A percentile compares a stretch with the other conserved stretches of the same genome.
phyloP scores from a whole-genome alignment of 1,140 invertebrate genomes.

The Euwallacea fornicatus region DNA sequence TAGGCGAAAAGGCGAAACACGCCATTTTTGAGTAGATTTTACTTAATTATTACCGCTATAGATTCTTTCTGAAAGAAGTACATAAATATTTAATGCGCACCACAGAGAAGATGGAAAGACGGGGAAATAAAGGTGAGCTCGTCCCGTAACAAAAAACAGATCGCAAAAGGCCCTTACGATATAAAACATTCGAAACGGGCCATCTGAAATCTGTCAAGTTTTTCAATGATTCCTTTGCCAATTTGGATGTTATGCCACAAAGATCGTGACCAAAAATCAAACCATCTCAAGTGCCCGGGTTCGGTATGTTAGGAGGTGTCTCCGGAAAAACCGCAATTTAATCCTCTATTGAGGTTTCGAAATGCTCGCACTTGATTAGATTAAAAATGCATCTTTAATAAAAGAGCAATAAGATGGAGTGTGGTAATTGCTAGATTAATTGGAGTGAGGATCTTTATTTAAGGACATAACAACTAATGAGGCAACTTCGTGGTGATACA shows the following conservation, averaged over 20 bases:
- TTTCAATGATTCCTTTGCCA: conserved; percentile 30
- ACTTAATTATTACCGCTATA: too few species aligned
- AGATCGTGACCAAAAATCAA: conserved; percentile 33
- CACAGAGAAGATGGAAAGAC: conserved; percentile 6
- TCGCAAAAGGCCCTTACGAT: conserved; percentile 20
- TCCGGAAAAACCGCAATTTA: too few species aligned
- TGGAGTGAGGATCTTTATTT: background rate
- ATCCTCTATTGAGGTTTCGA: too few species aligned
- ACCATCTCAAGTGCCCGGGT: conserved; percentile 7
- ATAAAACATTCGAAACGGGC: conserved; percentile 16
- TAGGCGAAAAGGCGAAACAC: conserved; percentile 6
- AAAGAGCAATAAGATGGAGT: background rate
- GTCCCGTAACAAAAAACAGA: conserved; percentile 7
- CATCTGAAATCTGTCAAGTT: conserved; percentile 34
- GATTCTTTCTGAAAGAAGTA: background rate
- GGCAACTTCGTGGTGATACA: background rate
- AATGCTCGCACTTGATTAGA: too few species aligned
- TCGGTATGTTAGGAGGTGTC: background rate
- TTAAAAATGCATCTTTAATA: background rate
- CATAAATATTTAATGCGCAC: conserved; percentile 21
- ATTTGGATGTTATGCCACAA: conserved; percentile 26
- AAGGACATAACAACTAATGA: conserved; percentile 9
- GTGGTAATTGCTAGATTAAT: too few species aligned
- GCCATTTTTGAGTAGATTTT: background rate
- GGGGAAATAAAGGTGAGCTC: conserved; percentile 23